Percentiles rank a stretch among this genome's conserved stretches.
phyloP scores from a whole-genome alignment of 1,140 invertebrate genomes.

The Formica exsecta region DNA sequence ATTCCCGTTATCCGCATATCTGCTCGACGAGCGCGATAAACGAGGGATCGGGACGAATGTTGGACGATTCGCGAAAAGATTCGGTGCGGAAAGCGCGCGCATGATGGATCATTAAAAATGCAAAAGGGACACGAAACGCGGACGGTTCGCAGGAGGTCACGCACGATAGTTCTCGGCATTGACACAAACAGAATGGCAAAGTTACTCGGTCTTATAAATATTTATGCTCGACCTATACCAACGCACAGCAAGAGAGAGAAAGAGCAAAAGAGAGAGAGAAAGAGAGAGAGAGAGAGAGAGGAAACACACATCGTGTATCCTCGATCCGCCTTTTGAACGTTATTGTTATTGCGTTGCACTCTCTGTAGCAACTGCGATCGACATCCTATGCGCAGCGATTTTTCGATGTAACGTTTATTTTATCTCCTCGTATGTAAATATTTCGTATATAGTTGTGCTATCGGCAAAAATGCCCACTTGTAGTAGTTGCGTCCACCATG shows the following conservation, averaged over 20 bases:
- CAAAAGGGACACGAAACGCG: constrained; percentile 59
- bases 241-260: neutral
- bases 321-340: constrained; percentile 34
- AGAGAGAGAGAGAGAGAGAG: neutral
- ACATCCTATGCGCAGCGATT: constrained; percentile 30
- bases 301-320: neutral
- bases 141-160: constrained; percentile 61
- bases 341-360: constrained; percentile 26
- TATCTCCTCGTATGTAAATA: constrained; percentile 37
- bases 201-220: constrained; percentile 71
- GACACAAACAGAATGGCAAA: constrained; percentile 69
- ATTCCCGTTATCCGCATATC: constrained; percentile 51
- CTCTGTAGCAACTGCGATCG: neutral
- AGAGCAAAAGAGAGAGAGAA: neutral
- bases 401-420: constrained; percentile 45
- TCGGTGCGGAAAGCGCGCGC: neutral
- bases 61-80: constrained; percentile 6
- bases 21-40: neutral
- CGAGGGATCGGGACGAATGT: neutral
- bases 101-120: constrained; percentile 70
- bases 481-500: too few relatives aligned
- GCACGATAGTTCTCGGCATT: constrained; percentile 44
- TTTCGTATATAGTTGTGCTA: neutral
- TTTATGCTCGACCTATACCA: constrained; percentile 52
- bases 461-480: neutral